Conservation (phyloP, 2,888 invertebrate genomes). For the Ophraella communa region DNA sequence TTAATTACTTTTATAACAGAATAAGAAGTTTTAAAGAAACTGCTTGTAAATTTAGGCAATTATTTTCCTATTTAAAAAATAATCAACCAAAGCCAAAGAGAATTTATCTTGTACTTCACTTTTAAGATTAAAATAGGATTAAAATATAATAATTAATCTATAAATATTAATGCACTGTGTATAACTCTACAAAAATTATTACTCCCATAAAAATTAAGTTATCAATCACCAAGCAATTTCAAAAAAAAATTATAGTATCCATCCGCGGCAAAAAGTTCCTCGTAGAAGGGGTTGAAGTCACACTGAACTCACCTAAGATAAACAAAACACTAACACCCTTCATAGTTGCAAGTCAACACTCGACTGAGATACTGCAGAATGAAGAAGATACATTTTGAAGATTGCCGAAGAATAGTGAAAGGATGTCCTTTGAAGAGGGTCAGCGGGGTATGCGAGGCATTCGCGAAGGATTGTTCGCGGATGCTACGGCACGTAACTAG, state of each 20-base stretch:
- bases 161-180: too few species aligned
- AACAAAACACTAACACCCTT: conserved; percentile 57
- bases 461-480: conserved; percentile 33
- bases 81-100: too few species aligned
- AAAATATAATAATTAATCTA: too few species aligned
- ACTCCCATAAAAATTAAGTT: too few species aligned
- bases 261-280: conserved; percentile 6
- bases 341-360: conserved; percentile 55
- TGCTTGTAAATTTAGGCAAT: too few species aligned
- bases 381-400: conserved; percentile 49
- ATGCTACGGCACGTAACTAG: conserved; percentile 28
- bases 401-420: conserved; percentile 51
- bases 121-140: too few species aligned
- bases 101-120: too few species aligned
- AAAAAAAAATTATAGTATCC: conserved; percentile 7
- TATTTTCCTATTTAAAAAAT: too few species aligned
- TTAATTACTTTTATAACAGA: too few species aligned
- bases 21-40: too few species aligned
- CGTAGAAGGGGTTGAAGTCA: neutral
- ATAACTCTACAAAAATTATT: too few species aligned
- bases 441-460: conserved; percentile 15
- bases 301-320: conserved; percentile 56
- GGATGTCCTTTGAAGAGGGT: conserved; percentile 36
- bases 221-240: conserved; percentile 1
- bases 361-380: conserved; percentile 49